Evolutionary conservation across 30 jellyfish, hydroid and myxozoan genomes (phyloP).

Genomic region (Clytia hemisphaerica): DNA sequence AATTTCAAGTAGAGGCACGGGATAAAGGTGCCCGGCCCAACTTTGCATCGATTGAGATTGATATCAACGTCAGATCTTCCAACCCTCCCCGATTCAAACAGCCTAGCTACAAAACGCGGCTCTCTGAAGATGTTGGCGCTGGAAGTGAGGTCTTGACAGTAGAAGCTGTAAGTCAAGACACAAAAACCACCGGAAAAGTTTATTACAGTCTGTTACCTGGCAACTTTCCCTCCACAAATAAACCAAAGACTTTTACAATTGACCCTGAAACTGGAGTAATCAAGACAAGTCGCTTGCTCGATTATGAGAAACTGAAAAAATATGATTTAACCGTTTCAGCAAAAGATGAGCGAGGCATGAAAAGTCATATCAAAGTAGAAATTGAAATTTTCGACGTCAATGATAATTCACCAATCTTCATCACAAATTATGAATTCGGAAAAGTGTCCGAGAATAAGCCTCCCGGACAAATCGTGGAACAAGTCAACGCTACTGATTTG

Average conservation of each 20-base stretch:
- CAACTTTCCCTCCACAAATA: conserved; percentile 59
- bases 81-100: conserved; percentile 76
- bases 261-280: conserved; percentile 67
- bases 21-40: conserved; percentile 47
- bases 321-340: conserved; percentile 85
- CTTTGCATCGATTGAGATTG: conserved; percentile 48
- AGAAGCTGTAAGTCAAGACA: conserved; percentile 48
- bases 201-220: conserved; percentile 84
- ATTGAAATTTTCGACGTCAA: conserved; percentile 64
- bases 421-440: conserved; percentile 71
- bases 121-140: conserved; percentile 51
- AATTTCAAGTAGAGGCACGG: conserved; percentile 66
- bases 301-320: conserved; percentile 59
- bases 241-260: conserved; percentile 63
- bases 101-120: conserved; percentile 24
- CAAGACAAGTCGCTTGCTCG: conserved; percentile 67
- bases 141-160: conserved; percentile 53
- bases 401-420: conserved; percentile 81
- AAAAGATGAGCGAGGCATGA: conserved; percentile 65
- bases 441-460: conserved; percentile 74
- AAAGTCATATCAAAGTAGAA: conserved; percentile 59
- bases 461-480: conserved; percentile 65
- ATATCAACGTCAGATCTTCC: conserved; percentile 40
- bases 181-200: conserved; percentile 20
- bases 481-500: conserved; percentile 84